phyloP scores from a whole-genome alignment of 2,888 invertebrate genomes.

The Noctua fimbriata region DNA sequence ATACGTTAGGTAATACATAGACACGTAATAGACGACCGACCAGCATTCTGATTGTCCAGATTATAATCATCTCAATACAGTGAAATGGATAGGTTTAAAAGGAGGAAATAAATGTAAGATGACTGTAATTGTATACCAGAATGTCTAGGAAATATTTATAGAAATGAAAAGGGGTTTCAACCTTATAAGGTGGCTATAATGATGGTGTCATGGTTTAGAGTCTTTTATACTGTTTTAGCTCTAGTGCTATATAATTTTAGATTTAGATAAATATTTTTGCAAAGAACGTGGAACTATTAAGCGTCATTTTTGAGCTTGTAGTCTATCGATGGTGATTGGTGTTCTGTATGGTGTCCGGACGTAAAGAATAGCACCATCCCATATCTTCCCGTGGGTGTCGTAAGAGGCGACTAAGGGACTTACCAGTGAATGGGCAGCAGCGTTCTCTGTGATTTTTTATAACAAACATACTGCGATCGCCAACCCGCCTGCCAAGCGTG shows the following conservation, averaged over 20 bases:
- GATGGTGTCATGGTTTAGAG: neutral
- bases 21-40: slow-evolving; percentile 46
- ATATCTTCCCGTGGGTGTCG: too few relatives aligned
- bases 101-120: slow-evolving; percentile 51
- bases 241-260: neutral
- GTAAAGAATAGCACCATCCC: too few relatives aligned
- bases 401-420: too few relatives aligned
- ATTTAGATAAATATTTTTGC: neutral
- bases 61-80: slow-evolving; percentile 48
- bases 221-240: neutral
- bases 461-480: too few relatives aligned
- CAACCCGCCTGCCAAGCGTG: too few relatives aligned
- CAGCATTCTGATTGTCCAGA: slow-evolving; percentile 47
- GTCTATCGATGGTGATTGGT: too few relatives aligned
- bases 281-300: neutral
- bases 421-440: too few relatives aligned
- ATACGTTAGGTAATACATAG: slow-evolving; percentile 41
- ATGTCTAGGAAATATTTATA: slow-evolving; percentile 38
- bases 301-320: neutral
- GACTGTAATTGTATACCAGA: slow-evolving; percentile 38
- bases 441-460: too few relatives aligned
- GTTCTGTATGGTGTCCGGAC: too few relatives aligned
- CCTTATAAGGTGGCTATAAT: slow-evolving; percentile 29
- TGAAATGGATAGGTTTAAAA: slow-evolving; percentile 48
- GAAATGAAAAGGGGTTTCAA: slow-evolving; percentile 14